Conservation (phyloP, 2,888 invertebrate species). For the Stegophylla sp. region DNA sequence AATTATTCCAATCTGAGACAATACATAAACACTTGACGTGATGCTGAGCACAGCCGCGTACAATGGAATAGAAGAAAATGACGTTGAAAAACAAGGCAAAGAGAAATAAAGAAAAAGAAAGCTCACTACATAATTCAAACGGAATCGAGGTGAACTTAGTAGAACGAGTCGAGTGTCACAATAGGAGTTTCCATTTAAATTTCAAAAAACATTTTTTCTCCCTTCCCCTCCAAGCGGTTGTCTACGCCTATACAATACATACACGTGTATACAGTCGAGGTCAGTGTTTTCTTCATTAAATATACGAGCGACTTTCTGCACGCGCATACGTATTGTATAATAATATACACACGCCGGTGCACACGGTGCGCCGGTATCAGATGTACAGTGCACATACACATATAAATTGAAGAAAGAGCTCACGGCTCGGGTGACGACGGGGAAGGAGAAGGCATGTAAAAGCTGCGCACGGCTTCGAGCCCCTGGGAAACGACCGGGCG, state of each 20-base stretch:
- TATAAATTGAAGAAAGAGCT: neutral
- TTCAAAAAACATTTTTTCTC: constrained; percentile 20
- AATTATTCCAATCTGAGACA: no score
- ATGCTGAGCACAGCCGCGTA: neutral
- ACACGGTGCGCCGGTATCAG: no score
- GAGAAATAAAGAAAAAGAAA: neutral
- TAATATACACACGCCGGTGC: no score
- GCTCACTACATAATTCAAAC: constrained; percentile 30
- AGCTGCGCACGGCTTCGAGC: constrained; percentile 29
- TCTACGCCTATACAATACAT: neutral
- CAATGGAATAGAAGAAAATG: neutral
- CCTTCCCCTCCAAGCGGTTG: neutral
- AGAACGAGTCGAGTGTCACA: constrained; percentile 27
- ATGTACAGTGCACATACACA: no score
- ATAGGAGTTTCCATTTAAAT: constrained; percentile 40
- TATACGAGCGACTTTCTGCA: neutral
- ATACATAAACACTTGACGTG: no score
- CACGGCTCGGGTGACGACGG: neutral
- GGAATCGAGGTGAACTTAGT: constrained; percentile 32
- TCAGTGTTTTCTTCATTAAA: constrained; percentile 46
- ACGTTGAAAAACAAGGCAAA: neutral
- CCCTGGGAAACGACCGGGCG: constrained; percentile 54
- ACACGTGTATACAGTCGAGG: constrained; percentile 11
- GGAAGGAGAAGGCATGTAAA: constrained; percentile 24
- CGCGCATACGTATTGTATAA: no score